These are phyloP conservation scores for Hemicrepidius hirtus DNA, from an alignment of 2,888 invertebrate genomes.

Conservation along the genomic window DNA sequence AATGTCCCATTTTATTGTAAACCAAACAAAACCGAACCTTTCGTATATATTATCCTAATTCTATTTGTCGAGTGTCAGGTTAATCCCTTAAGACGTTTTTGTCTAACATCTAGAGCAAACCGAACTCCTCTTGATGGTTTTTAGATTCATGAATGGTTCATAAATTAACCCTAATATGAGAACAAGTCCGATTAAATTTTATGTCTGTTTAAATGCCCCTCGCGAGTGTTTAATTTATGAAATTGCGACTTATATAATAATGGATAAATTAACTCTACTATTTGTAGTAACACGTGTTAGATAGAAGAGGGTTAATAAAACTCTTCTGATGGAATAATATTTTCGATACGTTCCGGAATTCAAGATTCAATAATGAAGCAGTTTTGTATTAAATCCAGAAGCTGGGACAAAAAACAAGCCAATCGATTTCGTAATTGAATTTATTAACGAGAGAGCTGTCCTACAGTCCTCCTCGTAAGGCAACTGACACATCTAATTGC, in stretches of 20 bases:
- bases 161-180: conserved; percentile 13
- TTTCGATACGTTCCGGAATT: neutral
- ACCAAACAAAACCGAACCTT: conserved; percentile 8
- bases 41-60: conserved; percentile 25
- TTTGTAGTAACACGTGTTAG: conserved; percentile 8
- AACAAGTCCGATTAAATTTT: conserved; percentile 1
- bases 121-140: neutral
- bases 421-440: conserved; percentile 35
- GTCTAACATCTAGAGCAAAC: neutral
- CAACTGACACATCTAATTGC: conserved; percentile 35
- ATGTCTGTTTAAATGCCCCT: conserved; percentile 19
- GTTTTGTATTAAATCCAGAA: no score
- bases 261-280: neutral
- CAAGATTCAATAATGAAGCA: no score
- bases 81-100: conserved; percentile 1
- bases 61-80: conserved; percentile 28
- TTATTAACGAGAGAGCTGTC: conserved; percentile 35
- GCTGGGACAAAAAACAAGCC: neutral
- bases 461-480: neutral
- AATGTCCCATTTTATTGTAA: conserved; percentile 24
- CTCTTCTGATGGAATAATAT: no score
- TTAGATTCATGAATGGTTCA: conserved; percentile 6
- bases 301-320: no score
- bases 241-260: conserved; percentile 25
- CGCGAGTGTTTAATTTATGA: conserved; percentile 16